Conservation (phyloP, 2,888 invertebrate genomes). For the Tetragonisca angustula region DNA sequence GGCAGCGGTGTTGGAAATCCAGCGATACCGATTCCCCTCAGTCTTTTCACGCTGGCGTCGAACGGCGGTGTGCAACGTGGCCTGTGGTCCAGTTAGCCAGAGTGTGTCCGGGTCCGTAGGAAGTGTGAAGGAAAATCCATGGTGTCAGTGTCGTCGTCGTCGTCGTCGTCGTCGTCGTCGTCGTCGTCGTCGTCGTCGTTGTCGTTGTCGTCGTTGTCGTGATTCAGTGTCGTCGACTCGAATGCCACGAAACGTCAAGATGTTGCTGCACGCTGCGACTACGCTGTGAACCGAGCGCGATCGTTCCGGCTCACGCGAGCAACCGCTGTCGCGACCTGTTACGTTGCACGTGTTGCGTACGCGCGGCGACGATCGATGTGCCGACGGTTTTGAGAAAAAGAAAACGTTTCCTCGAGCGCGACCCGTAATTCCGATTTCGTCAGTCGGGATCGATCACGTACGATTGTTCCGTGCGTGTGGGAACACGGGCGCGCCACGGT, state of each 20-base stretch:
- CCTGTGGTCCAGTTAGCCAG: not conserved
- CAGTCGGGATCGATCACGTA: constrained; percentile 41
- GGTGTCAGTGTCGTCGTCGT: not conserved
- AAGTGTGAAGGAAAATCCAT: not conserved
- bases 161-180: not conserved
- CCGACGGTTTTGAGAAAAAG: constrained; percentile 20
- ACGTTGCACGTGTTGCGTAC: constrained; percentile 63
- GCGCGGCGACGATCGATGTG: constrained; percentile 39
- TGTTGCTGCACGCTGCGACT: constrained; percentile 5
- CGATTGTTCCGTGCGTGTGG: constrained; percentile 44
- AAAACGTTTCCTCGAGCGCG: constrained; percentile 7
- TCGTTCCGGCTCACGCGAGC: constrained; percentile 27
- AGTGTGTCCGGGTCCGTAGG: not conserved
- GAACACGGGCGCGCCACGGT: not conserved
- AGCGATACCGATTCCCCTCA: not conserved
- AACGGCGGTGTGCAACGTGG: constrained; percentile 24
- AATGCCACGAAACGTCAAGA: not conserved
- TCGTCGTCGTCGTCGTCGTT: not conserved
- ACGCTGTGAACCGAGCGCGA: constrained; percentile 8
- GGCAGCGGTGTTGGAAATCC: not conserved
- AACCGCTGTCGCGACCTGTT: constrained; percentile 59
- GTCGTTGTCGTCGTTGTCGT: not conserved
- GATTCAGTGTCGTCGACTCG: not conserved
- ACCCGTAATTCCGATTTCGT: no score
- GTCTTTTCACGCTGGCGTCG: not conserved